These are phyloP conservation scores for Drosophila helvetica DNA, from an alignment of 2,888 invertebrate species.

Conservation along the genomic window DNA sequence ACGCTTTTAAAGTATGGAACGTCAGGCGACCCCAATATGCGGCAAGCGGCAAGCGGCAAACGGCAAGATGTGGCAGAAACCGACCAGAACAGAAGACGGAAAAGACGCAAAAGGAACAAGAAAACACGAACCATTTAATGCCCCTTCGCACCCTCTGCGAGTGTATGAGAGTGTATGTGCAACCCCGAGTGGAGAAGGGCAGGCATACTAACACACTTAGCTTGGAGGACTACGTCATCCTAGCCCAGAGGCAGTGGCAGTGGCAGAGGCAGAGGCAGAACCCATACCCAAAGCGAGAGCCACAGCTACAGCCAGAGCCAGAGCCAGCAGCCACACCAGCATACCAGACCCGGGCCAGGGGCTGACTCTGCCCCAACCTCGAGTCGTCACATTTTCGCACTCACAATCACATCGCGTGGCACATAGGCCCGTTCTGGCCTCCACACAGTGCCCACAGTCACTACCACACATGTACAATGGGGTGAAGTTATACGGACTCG, in stretches of 20 bases:
- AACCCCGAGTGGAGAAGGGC: slow-evolving; percentile 60
- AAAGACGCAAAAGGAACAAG: slow-evolving; percentile 28
- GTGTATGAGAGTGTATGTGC: slow-evolving; percentile 48
- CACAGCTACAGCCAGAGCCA: slow-evolving; percentile 13
- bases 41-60: slow-evolving; percentile 16
- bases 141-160: slow-evolving; percentile 40
- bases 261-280: slow-evolving; percentile 28
- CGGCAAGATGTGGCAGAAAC: slow-evolving; percentile 30
- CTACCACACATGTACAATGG: slow-evolving; percentile 25
- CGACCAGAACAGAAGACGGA: slow-evolving; percentile 33
- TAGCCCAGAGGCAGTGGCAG: slow-evolving; percentile 53
- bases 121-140: slow-evolving; percentile 64
- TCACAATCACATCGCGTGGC: slow-evolving; percentile 77
- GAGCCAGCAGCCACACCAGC: slow-evolving; percentile 23
- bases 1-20: slow-evolving; percentile 73
- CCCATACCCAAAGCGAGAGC: not conserved
- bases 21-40: slow-evolving; percentile 67
- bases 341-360: slow-evolving; percentile 42
- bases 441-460: slow-evolving; percentile 15
- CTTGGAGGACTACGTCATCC: slow-evolving; percentile 74
- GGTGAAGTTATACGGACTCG: slow-evolving; percentile 69
- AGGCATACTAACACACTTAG: slow-evolving; percentile 73
- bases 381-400: slow-evolving; percentile 75
- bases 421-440: slow-evolving; percentile 18
- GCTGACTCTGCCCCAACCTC: slow-evolving; percentile 28